Evolutionary conservation across 2,113 vertebrate genomes (phyloP), one percentile per base, ranked within the genome.

Genomic region (Oreochromis spilurus): DNA sequence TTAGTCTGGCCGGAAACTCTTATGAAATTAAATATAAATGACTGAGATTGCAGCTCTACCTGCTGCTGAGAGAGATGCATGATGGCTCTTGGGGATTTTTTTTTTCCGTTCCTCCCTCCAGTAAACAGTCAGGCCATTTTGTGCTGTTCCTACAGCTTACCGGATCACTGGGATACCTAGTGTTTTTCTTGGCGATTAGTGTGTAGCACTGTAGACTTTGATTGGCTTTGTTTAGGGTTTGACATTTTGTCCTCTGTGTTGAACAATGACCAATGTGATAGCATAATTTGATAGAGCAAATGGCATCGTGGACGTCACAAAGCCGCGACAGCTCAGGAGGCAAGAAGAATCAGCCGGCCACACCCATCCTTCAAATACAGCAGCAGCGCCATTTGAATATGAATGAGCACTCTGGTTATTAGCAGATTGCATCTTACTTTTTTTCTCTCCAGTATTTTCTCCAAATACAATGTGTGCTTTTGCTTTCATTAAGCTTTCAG

Each of bases 1-100:
- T 96, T 96, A 96, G 95, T 95, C 96, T 96, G 95, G 92, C 95
- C 95, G 95, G 96, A 96, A 96, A 96, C 95, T 96, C 94, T 93
- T 92, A 92, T 87, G 87, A 93, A 96, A 97, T 97, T 96, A 97
- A 97, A 97, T 96, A 97, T 97, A 96, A 97, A 96, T 96, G 96
- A 95, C 96, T 94, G 94, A 96, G 95, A 96, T 96, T 96, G 95
- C 94, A 90, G 95, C 95, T 95, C 87, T 96, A 96, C 95, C 96
- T 96, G 95, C 95, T 94, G 93, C 94, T 95, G 65, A 84, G 91
- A 89, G 93, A 94, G 91, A 92, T 91, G 94, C 94, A 94, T 93
- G 89, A 87, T 91, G 92, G 89, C 88, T 94, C 89, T 80, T 86
- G 79, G 91, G 81, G 89, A 79, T 72, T 78, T 86, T 57, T 85